phyloP scores from a whole-genome alignment of 2,888 invertebrate species.

The Aphodius sticticus region DNA sequence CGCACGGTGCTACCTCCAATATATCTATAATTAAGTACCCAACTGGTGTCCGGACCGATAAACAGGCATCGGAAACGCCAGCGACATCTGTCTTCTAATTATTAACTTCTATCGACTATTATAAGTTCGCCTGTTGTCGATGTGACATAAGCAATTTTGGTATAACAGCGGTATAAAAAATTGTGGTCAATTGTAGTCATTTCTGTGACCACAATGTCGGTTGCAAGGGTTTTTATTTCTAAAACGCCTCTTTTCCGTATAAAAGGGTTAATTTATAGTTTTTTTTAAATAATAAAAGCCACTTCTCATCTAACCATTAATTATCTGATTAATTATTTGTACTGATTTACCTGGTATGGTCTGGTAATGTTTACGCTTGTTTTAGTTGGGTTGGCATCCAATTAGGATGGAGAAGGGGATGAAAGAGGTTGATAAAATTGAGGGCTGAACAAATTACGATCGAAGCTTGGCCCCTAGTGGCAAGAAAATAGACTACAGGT shows the following conservation, averaged over 20 bases:
- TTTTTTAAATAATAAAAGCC: not conserved
- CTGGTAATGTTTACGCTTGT: no score
- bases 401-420: no score
- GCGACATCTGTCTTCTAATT: not conserved
- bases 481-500: not conserved
- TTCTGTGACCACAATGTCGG: not conserved
- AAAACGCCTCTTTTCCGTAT: not conserved
- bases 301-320: not conserved
- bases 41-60: not conserved
- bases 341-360: not conserved
- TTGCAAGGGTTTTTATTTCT: not conserved
- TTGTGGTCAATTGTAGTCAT: not conserved
- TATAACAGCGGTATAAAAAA: not conserved
- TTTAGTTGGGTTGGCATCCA: no score
- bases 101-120: not conserved
- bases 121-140: not conserved
- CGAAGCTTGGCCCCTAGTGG: not conserved
- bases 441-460: not conserved
- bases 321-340: not conserved
- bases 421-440: no score
- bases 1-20: not conserved
- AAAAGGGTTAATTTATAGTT: not conserved
- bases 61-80: not conserved
- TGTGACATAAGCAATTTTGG: not conserved
- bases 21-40: slow-evolving; percentile 4